phyloP scores from a whole-genome alignment of 1,140 invertebrate genomes.

The Theocolax elegans region DNA sequence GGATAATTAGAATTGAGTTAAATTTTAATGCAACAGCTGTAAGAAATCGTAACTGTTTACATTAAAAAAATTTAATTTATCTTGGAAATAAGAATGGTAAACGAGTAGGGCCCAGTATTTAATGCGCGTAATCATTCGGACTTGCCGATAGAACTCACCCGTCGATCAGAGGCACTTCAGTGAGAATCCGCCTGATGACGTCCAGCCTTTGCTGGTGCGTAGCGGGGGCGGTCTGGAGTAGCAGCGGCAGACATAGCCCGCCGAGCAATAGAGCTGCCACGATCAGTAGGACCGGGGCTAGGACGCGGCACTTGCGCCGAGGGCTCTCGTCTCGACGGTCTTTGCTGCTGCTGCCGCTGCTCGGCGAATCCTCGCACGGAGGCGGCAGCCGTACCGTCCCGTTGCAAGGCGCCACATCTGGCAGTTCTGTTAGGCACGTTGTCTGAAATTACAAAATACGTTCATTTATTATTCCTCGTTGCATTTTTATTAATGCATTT shows the following conservation, averaged over 20 bases:
- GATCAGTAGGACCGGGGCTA: slow-evolving; percentile 64
- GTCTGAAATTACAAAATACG: slow-evolving; percentile 54
- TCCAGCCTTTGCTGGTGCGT: slow-evolving; percentile 68
- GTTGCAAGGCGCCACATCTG: slow-evolving; percentile 68
- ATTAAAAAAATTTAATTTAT: no score
- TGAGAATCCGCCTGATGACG: slow-evolving; percentile 70
- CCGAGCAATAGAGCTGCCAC: slow-evolving; percentile 64
- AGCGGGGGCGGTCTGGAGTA: slow-evolving; percentile 64
- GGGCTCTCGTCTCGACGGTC: slow-evolving; percentile 58
- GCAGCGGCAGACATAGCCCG: slow-evolving; percentile 66
- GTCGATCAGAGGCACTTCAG: slow-evolving; percentile 73
- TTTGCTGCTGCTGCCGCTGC: slow-evolving; percentile 62
- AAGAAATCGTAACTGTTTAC: no score
- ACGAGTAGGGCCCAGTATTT: no score
- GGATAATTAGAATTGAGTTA: no score
- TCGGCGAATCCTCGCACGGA: slow-evolving; percentile 62
- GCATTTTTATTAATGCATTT: no score
- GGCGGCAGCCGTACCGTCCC: slow-evolving; percentile 64
- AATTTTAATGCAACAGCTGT: no score
- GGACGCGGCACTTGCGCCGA: slow-evolving; percentile 62
- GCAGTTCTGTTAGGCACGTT: slow-evolving; percentile 68
- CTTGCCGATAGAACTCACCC: no score
- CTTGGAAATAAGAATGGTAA: no score
- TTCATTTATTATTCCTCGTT: no score
- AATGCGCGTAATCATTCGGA: no score